Evolutionary conservation across 2,888 invertebrate genomes (phyloP).

Genomic region (Tetragonula carbonaria): DNA sequence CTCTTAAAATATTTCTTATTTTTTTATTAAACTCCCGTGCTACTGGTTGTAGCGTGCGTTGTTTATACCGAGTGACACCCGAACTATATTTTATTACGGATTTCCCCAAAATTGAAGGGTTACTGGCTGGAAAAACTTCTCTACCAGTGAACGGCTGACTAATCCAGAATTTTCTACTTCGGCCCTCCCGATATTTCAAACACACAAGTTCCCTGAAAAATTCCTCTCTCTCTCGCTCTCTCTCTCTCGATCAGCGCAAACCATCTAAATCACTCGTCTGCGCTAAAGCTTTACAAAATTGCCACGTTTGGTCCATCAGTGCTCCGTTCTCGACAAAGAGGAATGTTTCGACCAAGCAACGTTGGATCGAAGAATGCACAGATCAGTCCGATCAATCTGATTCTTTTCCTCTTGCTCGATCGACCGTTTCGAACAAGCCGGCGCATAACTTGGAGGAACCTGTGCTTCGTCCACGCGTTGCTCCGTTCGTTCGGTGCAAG

Average conservation of each 20-base stretch:
- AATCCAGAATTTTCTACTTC: too few relatives aligned
- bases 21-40: neutral
- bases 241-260: too few relatives aligned
- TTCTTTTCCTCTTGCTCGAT: neutral
- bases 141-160: too few relatives aligned
- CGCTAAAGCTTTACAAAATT: neutral
- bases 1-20: neutral
- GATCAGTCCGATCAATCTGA: neutral
- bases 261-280: too few relatives aligned
- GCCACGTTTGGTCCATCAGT: neutral
- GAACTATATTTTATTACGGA: too few relatives aligned
- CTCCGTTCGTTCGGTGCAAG: slow-evolving; percentile 4
- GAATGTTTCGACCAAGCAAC: neutral
- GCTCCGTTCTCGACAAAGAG: neutral
- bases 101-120: too few relatives aligned
- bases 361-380: slow-evolving; percentile 1
- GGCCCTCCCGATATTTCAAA: too few relatives aligned
- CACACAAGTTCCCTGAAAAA: too few relatives aligned
- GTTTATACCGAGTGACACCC: too few relatives aligned
- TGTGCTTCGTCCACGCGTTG: neutral
- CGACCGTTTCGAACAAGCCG: neutral
- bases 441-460: neutral
- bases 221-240: too few relatives aligned
- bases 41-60: too few relatives aligned
- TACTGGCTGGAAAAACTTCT: too few relatives aligned